phyloP scores from a whole-genome alignment of 2,888 invertebrate genomes.

The Phlogophora meticulosa region DNA sequence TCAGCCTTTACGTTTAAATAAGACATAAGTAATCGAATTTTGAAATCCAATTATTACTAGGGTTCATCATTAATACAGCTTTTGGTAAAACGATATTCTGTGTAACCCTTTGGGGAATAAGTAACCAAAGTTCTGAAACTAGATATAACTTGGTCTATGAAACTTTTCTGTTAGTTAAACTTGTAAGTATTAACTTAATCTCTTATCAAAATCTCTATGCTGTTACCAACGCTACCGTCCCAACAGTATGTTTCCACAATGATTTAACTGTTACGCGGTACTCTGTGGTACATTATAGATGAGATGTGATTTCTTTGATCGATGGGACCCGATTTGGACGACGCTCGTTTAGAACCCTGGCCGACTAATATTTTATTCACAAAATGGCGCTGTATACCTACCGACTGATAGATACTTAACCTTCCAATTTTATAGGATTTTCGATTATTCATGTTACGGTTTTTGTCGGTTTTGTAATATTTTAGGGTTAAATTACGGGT shows the following conservation, averaged over 20 bases:
- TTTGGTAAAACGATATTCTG: not conserved
- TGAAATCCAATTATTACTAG: not conserved
- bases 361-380: conserved; percentile 74
- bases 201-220: not conserved
- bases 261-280: conserved; percentile 67
- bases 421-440: conserved; percentile 56
- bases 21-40: not conserved
- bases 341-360: conserved; percentile 69
- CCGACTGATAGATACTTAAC: conserved; percentile 61
- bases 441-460: conserved; percentile 56
- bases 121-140: not conserved
- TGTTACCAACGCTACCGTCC: not conserved
- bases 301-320: conserved; percentile 79
- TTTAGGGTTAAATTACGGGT: conserved; percentile 21
- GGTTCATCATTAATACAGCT: too few species aligned
- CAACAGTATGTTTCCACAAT: conserved; percentile 58
- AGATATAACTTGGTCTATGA: not conserved
- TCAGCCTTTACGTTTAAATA: too few species aligned
- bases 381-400: conserved; percentile 61
- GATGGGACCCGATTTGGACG: conserved; percentile 74
- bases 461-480: conserved; percentile 40
- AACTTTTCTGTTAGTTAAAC: not conserved
- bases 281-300: conserved; percentile 74
- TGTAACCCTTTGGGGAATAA: not conserved
- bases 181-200: not conserved